Conservation (phyloP, 2,797 vertebrate species). For the Myripristis murdjan region DNA sequence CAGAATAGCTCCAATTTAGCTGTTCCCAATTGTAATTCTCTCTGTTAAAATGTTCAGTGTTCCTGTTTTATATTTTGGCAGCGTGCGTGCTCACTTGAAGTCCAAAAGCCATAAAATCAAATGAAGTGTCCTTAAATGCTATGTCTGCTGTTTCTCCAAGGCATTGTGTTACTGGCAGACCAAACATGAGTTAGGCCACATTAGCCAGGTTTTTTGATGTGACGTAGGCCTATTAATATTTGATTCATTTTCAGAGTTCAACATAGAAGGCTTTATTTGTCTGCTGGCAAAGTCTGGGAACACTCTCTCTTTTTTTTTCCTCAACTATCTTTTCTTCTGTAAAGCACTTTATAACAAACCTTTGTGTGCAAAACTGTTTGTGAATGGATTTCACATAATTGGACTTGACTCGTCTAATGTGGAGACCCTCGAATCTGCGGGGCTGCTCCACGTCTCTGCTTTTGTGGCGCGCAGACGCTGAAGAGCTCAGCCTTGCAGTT, state of each 20-base stretch:
- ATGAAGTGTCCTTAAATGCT: constrained; percentile 46
- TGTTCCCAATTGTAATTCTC: constrained; percentile 32
- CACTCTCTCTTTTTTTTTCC: too few species aligned
- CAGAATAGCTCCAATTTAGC: constrained; percentile 55
- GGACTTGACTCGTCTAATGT: background rate
- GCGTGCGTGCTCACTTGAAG: constrained; percentile 49
- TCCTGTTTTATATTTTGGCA: constrained; percentile 55
- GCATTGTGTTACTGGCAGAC: constrained; percentile 26
- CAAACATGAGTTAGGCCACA: constrained; percentile 18
- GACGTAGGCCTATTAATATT: background rate
- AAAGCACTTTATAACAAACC: background rate
- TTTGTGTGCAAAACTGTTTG: constrained; percentile 1
- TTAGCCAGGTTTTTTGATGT: constrained; percentile 11
- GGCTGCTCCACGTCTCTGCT: too few species aligned
- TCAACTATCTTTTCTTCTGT: background rate
- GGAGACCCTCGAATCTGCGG: too few species aligned
- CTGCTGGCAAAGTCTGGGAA: background rate
- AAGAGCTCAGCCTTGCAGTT: background rate
- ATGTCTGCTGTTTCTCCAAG: constrained; percentile 35
- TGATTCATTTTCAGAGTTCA: background rate
- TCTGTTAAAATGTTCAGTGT: constrained; percentile 38
- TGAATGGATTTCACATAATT: background rate
- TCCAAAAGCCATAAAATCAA: constrained; percentile 49
- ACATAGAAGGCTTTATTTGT: background rate
- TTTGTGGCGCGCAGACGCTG: background rate